A percentile compares a stretch with the other conserved stretches of the same genome.
phyloP scores from a whole-genome alignment of 2,888 invertebrate species.

The Crossocerus cetratus region DNA sequence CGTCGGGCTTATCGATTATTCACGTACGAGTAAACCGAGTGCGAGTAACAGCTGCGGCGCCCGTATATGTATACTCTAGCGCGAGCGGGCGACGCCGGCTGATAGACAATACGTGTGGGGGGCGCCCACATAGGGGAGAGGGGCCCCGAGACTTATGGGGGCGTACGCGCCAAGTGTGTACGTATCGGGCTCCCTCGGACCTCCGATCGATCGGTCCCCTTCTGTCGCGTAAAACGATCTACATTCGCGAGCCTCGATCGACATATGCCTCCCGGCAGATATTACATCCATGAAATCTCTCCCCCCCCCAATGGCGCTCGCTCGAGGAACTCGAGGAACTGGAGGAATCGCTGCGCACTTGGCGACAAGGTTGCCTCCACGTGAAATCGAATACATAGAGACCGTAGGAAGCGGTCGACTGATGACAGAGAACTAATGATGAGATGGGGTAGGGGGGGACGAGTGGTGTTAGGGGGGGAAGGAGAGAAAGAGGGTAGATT shows the following conservation, averaged over 20 bases:
- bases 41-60: slow-evolving; percentile 59
- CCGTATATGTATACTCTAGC: slow-evolving; percentile 62
- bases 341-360: neutral
- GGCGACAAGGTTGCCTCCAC: neutral
- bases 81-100: slow-evolving; percentile 57
- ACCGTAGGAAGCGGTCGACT: neutral
- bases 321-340: too few relatives aligned
- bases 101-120: slow-evolving; percentile 21
- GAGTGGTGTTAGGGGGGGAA: slow-evolving; percentile 17
- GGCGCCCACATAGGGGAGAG: slow-evolving; percentile 45
- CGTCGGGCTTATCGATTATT: slow-evolving; percentile 56
- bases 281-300: too few relatives aligned
- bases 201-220: neutral
- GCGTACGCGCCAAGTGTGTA: slow-evolving; percentile 31
- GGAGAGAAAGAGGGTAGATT: slow-evolving; percentile 21
- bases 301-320: too few relatives aligned
- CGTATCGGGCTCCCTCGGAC: too few relatives aligned
- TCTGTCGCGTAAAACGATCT: slow-evolving; percentile 3
- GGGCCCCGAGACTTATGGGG: slow-evolving; percentile 45
- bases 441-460: neutral
- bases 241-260: neutral
- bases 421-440: too few relatives aligned
- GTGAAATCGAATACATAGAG: slow-evolving; percentile 5
- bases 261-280: slow-evolving; percentile 1
- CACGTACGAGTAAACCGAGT: slow-evolving; percentile 33